Percentiles rank a stretch among this genome's conserved stretches.
Conservation (phyloP, 1,140 invertebrate species). For the Eulimnadia texana region DNA sequence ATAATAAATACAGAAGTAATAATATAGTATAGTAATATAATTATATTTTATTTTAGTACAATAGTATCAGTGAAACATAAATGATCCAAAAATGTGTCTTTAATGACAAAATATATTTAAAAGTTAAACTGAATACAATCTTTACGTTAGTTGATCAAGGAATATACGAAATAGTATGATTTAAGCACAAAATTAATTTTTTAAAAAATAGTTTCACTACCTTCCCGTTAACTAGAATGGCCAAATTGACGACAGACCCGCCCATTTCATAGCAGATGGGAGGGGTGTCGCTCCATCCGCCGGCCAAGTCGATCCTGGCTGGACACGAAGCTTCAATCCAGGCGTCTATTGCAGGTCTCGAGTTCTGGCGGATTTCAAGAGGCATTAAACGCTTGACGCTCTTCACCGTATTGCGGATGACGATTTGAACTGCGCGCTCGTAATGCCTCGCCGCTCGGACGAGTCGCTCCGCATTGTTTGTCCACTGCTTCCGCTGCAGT, state of each 20-base stretch:
- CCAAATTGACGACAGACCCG: conserved; percentile 34
- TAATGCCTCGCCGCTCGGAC: conserved; percentile 37
- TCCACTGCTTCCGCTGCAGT: conserved; percentile 30
- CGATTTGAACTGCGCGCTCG: conserved; percentile 35
- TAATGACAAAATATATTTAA: no score
- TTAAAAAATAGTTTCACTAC: conserved; percentile 11
- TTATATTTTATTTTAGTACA: no score
- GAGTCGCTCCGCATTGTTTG: conserved; percentile 29
- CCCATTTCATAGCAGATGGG: conserved; percentile 41
- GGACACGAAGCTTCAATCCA: conserved; percentile 36
- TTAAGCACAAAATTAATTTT: neutral
- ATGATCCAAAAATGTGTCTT: no score
- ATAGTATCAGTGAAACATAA: no score
- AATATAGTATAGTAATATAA: no score
- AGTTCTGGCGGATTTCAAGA: neutral
- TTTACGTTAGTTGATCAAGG: no score
- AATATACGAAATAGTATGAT: neutral
- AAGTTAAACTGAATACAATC: no score
- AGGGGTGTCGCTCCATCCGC: conserved; percentile 41
- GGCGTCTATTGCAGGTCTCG: conserved; percentile 20
- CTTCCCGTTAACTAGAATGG: conserved; percentile 25
- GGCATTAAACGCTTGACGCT: conserved; percentile 29
- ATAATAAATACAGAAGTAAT: no score
- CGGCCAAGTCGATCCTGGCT: conserved; percentile 36
- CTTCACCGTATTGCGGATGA: conserved; percentile 30